Base-by-base conservation (phyloP, 2,113 vertebrate genomes). In the Urocitellus parryii region DNA sequence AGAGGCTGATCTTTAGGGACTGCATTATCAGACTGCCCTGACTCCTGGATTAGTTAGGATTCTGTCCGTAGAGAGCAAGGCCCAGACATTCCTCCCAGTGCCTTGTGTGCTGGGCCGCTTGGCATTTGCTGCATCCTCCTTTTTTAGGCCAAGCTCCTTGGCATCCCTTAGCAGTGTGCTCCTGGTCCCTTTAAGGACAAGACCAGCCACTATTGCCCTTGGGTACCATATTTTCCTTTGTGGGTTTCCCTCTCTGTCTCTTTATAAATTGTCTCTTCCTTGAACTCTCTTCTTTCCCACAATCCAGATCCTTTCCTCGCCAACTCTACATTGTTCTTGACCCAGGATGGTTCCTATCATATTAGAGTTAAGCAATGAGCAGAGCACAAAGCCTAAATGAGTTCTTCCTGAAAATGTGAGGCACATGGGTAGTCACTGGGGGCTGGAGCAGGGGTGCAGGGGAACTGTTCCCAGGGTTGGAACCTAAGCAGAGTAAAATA, bases 31-130 rank as follows among this genome's bases (percentile, higher is more conserved):
- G 68, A 37, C 27, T 70, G 25, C 20, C 25, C 37, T 37, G 37
- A 24, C 65, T 56, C 17, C 61, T 58, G 48, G 39, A 24, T 78
- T n/a, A 14, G 7, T 81, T 53, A 77, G 72, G 61, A 53, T 83
- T 90, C 67, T 87, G 53, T 81, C 65, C 53, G 1, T 22, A 48
- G 77, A 82, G 72, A 85, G 27, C 8, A 6, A 45, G 63, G 51
- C 42, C 63, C 56, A 17, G 25, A 27, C 1, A 0, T 20, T n/a
- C 78, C 32, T 4, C 67, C 8, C 2, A 1, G 20, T 11, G 13
- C 70, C 45, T 58, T 16, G 37, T 4, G 0, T 3, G 3, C 61
- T 0, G 12, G 29, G 32, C 74, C 68, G 27, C 58, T 51, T 39
- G 39, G 25, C n/a, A 53, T 37, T 84, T 51, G 12, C 70, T 20